Percentiles rank a stretch among this genome's conserved stretches.
Evolutionary conservation across 2,113 vertebrate species (phyloP).

Genomic region (Eublepharis macularius): DNA sequence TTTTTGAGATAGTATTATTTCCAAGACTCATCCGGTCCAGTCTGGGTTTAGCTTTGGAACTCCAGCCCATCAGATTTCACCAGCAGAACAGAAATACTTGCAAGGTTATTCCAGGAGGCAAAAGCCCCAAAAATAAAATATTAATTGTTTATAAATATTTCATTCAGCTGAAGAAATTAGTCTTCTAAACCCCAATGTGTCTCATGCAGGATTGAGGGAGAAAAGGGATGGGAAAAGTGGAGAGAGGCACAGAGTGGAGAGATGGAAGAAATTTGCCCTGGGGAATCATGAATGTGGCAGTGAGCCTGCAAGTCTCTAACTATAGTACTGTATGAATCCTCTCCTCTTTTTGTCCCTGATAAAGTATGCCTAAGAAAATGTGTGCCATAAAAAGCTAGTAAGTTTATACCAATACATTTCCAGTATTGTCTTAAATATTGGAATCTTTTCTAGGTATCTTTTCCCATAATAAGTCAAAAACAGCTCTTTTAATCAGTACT

Average conservation of each 20-base stretch:
- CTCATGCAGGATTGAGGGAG: not conserved
- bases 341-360: not conserved
- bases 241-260: not conserved
- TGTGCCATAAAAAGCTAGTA: no score
- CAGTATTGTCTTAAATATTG: not conserved
- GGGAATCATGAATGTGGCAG: not conserved
- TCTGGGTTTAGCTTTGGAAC: not conserved
- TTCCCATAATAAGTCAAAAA: not conserved
- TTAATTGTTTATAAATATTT: constrained; percentile 7
- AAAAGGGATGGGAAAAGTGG: not conserved
- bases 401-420: not conserved
- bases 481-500: not conserved
- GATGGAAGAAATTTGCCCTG: not conserved
- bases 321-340: not conserved
- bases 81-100: not conserved
- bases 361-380: not conserved
- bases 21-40: not conserved
- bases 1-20: not conserved
- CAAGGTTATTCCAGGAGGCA: not conserved
- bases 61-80: not conserved
- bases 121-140: constrained; percentile 7
- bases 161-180: not conserved
- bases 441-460: not conserved
- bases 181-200: not conserved
- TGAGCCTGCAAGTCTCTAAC: no score